Base-by-base conservation (phyloP, 2,888 invertebrate genomes). In the Octonoba sinensis region DNA sequence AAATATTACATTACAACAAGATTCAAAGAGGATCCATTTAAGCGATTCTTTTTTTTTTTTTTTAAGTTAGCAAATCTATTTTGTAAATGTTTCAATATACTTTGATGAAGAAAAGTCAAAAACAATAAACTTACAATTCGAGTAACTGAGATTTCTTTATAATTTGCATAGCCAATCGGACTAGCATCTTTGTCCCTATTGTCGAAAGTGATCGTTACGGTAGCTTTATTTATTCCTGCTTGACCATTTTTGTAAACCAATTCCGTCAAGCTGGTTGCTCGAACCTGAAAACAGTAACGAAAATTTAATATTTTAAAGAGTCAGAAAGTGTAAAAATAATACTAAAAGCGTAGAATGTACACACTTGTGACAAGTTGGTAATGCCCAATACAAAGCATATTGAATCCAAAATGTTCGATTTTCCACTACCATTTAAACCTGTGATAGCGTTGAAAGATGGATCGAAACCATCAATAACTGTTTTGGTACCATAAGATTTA, bases 201-300 rank as follows among this genome's bases (percentile, higher is more conserved):
- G 88, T 99, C 97, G 89, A 99, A 99, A 1, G 93, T 93, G 85
- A 99, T 93, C 79, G 97, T 95, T 44, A 99, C 99, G 2, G 95
- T 95, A 0, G 99, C 99, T 89, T 96, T 96, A 11, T 94, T 96
- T 70, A 99, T 92, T 1, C 98, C 99, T 0, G 96, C 96, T 88
- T 98, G 97, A 0, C 99, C 99, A 89, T 94, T 94, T 89, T 99
- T 99, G 89, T 95, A 99, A n/a, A 99, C 96, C 83, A 99, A 90
- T 87, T 99, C 99, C 89, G 96, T 96, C 36, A 99, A 90, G 84
- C 93, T 95, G 47, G 92, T 92, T 3, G 96, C 97, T 85, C 98
- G 91, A 8, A 99, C 96, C 96, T 97, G 86, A 16, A 69, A 77
- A 44, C 16, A 46, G 18, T 13, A 59, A 22, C 4, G 4, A 24